These are phyloP conservation scores for Galaxea fascicularis DNA, from an alignment of 92 coral and sea anemone species.

Conservation along the genomic window DNA sequence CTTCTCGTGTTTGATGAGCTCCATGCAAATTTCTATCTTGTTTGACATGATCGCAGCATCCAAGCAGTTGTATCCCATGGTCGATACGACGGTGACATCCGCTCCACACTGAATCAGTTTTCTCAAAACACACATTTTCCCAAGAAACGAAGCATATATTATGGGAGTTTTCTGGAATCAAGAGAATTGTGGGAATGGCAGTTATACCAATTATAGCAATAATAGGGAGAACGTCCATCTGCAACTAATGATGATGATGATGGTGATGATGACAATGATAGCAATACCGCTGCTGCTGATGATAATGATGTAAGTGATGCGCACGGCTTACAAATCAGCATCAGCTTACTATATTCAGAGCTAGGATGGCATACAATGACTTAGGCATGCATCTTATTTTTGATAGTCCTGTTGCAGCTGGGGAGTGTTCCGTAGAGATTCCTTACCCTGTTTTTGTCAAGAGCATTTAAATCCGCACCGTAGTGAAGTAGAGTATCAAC, in stretches of 20 bases:
- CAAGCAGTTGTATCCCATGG: slow-evolving; percentile 75
- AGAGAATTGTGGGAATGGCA: not conserved
- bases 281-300: too few relatives aligned
- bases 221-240: too few relatives aligned
- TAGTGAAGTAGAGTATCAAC: slow-evolving; percentile 55
- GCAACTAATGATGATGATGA: too few relatives aligned
- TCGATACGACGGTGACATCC: slow-evolving; percentile 57
- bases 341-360: too few relatives aligned
- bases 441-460: slow-evolving; percentile 77
- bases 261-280: too few relatives aligned
- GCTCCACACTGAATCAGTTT: slow-evolving; percentile 76
- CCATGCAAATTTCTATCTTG: slow-evolving; percentile 69
- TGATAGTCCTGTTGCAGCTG: too few relatives aligned
- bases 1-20: slow-evolving; percentile 74
- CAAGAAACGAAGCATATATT: slow-evolving; percentile 63
- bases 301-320: too few relatives aligned
- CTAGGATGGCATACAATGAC: too few relatives aligned
- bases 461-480: slow-evolving; percentile 71
- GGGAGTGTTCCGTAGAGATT: not conserved
- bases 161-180: slow-evolving; percentile 66
- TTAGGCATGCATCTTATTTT: too few relatives aligned
- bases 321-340: not conserved
- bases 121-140: slow-evolving; percentile 48
- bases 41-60: slow-evolving; percentile 69
- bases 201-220: too few relatives aligned